A percentile compares a stretch with the other conserved stretches of the same genome.
Evolutionary conservation across 2,888 invertebrate species (phyloP).

Genomic region (Aromia moschata): DNA sequence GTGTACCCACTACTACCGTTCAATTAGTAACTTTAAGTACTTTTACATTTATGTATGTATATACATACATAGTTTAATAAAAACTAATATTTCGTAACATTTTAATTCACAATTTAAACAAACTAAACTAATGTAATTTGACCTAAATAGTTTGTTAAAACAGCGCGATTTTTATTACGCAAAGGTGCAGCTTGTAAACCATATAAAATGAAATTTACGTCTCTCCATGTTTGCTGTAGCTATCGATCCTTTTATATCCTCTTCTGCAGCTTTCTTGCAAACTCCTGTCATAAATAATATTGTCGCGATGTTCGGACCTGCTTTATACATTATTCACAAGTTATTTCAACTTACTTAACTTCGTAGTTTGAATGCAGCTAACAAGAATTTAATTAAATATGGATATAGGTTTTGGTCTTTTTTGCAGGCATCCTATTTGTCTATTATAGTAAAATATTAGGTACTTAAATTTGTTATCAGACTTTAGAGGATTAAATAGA

Average conservation of each 20-base stretch:
- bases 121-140: too few relatives aligned
- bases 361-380: constrained; percentile 36
- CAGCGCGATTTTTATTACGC: background rate
- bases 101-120: too few relatives aligned
- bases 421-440: constrained; percentile 19
- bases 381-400: constrained; percentile 39
- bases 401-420: constrained; percentile 28
- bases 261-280: constrained; percentile 27
- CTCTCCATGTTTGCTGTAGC: constrained; percentile 19
- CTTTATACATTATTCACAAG: constrained; percentile 47
- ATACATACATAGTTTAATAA: too few relatives aligned
- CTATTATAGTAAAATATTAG: too few relatives aligned
- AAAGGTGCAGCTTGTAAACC: background rate
- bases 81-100: too few relatives aligned
- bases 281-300: constrained; percentile 45
- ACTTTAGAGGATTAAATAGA: too few relatives aligned
- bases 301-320: constrained; percentile 42
- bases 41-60: too few relatives aligned
- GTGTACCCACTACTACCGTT: too few relatives aligned
- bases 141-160: too few relatives aligned
- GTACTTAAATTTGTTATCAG: too few relatives aligned
- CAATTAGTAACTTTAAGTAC: too few relatives aligned
- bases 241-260: constrained; percentile 24
- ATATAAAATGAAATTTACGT: background rate
- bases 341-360: constrained; percentile 43